These are phyloP conservation scores for Anseranas semipalmata DNA, from an alignment of 2,113 vertebrate species.

Conservation along the genomic window DNA sequence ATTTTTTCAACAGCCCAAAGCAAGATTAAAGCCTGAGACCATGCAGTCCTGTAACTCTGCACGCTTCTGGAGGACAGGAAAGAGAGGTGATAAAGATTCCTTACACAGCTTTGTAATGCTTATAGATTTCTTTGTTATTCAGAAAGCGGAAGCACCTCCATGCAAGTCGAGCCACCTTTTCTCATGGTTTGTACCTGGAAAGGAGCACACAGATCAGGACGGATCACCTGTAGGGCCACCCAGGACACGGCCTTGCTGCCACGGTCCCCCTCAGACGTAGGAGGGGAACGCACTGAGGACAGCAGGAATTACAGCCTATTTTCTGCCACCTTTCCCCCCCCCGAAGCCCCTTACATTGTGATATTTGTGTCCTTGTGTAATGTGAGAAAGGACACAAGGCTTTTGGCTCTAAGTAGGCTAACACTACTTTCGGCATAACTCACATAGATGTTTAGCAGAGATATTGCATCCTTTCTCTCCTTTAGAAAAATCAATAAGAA, in stretches of 20 bases:
- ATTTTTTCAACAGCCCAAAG: neutral
- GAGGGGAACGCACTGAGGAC: fast-evolving
- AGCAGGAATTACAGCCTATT: neutral
- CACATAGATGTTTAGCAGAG: neutral
- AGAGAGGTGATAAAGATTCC: neutral
- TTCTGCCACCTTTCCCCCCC: neutral
- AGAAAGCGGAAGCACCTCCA: neutral
- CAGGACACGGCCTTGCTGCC: neutral
- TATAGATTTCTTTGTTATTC: neutral
- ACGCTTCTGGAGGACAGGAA: neutral
- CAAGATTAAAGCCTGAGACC: fast-evolving
- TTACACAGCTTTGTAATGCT: neutral
- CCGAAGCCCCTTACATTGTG: fast-evolving
- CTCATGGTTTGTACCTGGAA: neutral
- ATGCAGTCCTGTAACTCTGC: fast-evolving
- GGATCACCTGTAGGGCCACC: too few relatives aligned
- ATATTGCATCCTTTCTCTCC: neutral
- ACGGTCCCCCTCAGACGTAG: fast-evolving
- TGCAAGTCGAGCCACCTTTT: too few relatives aligned
- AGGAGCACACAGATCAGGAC: neutral
- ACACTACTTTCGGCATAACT: neutral
- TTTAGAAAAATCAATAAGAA: slow-evolving; percentile 46
- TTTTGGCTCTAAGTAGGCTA: fast-evolving
- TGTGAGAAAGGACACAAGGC: fast-evolving
- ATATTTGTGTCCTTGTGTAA: fast-evolving